Base-by-base conservation (phyloP, 1,140 invertebrate species). In the Rhagoletis zephyria region DNA sequence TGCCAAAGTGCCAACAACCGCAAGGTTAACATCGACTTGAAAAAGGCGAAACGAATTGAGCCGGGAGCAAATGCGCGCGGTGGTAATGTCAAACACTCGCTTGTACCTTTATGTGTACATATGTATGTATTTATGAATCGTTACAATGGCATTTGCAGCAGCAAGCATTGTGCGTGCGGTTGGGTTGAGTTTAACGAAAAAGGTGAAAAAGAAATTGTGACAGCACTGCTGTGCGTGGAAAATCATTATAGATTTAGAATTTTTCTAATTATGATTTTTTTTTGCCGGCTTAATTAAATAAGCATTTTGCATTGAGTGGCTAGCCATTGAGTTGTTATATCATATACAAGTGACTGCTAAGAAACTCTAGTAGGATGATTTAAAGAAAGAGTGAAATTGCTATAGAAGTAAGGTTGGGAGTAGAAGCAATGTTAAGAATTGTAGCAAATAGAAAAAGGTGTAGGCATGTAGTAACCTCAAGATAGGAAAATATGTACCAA, bases 1-100 rank as follows among this genome's bases (percentile, higher is more conserved):
- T 30, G 70, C 70, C 70, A 74, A 74, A 74, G 70, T 74, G 70
- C 70, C 42, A 74, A 74, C 70, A 74, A n/a, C 70, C 42, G 70
- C 70, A 74, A 48, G 70, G 70, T 74, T 74, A 74, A 74, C 9
- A 74, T 40, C 30, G 70, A 74, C 10, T 16, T 74, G 70, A 74
- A 74, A 74, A 12, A 48, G 70, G 70, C 45, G 70, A 74, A 74
- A 74, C 70, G 70, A 45, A 74, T 74, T 74, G 45, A 14, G 45
- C 45, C 45, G 70, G 14, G 7, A 74, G 70, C 70, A 74, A 74
- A 30, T 30, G 30, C 45, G 48, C 40, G 45, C 14, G 12, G 67
- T 42, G 61, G 67, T 45, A 16, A 6, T 74, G 67, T 74, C 64
- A 65, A 65, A 65, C 64, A 30, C 64, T 63, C 65, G 40, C 30